A percentile compares a stretch with the other conserved stretches of the same genome.
Evolutionary conservation across 35 echinoderm and acorn worm genomes (phyloP).

Genomic region (Stichopus chloronotus): DNA sequence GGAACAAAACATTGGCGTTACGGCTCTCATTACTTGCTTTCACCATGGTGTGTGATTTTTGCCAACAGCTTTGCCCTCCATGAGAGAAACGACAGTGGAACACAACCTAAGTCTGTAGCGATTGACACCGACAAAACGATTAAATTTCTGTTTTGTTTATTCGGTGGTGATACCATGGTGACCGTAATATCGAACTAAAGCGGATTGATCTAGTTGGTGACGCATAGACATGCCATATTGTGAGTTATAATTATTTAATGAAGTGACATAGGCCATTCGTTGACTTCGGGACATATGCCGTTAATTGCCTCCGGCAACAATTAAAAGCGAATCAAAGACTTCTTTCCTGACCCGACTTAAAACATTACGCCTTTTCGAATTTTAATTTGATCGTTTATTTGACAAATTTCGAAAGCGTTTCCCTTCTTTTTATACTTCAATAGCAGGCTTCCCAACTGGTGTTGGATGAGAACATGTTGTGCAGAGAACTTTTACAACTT

Average conservation of each 20-base stretch:
- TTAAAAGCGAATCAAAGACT: not conserved
- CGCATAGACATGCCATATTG: not conserved
- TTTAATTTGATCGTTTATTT: not conserved
- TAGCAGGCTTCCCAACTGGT: no score
- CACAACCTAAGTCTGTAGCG: no score
- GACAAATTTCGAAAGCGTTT: not conserved
- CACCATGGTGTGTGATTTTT: no score
- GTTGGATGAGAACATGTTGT: no score
- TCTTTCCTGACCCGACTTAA: not conserved
- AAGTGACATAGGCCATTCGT: not conserved
- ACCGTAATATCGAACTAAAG: not conserved
- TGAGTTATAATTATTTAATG: not conserved
- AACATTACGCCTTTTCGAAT: not conserved
- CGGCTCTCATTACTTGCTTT: no score
- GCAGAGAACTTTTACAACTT: no score
- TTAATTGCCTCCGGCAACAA: not conserved
- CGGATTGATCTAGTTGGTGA: not conserved
- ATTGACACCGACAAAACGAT: no score
- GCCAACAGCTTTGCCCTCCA: no score
- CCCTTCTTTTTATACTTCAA: not conserved
- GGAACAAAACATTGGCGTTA: no score
- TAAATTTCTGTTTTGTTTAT: not conserved
- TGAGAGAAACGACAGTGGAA: no score
- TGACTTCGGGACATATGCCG: not conserved
- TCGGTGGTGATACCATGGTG: not conserved